Conservation (phyloP, 2,797 vertebrate species). For the Peromyscus attwateri region DNA sequence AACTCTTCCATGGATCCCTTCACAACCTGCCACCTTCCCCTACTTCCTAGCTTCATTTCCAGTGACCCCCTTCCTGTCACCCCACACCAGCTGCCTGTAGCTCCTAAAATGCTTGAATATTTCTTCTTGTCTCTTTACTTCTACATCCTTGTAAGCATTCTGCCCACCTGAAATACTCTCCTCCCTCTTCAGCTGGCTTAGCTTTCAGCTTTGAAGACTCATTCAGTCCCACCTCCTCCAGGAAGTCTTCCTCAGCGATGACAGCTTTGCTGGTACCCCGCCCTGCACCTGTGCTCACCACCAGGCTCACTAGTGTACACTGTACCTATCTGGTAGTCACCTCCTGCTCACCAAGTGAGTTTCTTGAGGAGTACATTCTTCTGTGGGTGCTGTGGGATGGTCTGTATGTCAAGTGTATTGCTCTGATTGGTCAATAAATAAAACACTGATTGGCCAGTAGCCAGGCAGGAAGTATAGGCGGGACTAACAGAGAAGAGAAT, state of each 20-base stretch:
- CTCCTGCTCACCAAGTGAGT: conserved; percentile 13
- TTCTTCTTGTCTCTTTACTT: background rate
- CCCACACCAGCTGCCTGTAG: background rate
- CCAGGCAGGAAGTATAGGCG: no score
- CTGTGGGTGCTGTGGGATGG: background rate
- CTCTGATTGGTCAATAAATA: no score
- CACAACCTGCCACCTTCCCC: conserved; percentile 17
- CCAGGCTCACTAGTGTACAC: background rate
- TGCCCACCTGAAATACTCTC: background rate
- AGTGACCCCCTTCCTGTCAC: background rate
- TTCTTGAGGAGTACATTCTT: background rate
- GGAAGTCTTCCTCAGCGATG: background rate
- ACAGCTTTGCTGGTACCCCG: background rate
- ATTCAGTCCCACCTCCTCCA: background rate
- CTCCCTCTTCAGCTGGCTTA: background rate
- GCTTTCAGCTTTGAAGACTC: conserved; percentile 23
- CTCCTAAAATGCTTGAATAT: background rate
- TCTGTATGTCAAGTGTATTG: no score
- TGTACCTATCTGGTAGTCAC: background rate
- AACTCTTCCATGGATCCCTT: conserved; percentile 1
- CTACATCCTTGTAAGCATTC: background rate
- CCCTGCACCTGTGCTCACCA: background rate
- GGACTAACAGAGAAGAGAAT: no score
- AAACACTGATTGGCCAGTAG: no score
- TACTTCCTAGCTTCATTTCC: background rate